Conservation (phyloP, 2,797 vertebrate species). For the Lagothrix lagotricha region DNA sequence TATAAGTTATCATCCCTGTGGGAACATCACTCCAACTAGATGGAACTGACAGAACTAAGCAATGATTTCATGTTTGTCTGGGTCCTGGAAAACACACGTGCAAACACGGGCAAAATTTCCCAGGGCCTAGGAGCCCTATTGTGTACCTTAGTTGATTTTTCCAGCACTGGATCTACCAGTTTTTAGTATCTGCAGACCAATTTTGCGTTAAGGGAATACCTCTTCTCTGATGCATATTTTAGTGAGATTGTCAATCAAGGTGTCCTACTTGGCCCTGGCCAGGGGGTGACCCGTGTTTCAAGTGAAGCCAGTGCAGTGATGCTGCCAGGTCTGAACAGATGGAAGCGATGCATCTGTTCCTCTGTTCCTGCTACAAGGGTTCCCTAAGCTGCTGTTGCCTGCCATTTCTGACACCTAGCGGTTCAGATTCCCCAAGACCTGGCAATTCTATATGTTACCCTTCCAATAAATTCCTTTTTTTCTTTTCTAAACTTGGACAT, state of each 20-base stretch:
- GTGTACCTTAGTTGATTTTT: background rate
- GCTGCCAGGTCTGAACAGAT: background rate
- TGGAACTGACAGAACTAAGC: background rate
- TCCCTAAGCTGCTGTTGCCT: background rate
- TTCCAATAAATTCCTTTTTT: background rate
- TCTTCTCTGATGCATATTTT: background rate
- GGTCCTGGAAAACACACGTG: background rate
- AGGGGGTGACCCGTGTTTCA: background rate
- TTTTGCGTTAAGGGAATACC: background rate
- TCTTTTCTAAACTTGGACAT: background rate
- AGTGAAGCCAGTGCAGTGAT: background rate
- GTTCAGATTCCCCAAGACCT: background rate
- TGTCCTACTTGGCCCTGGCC: background rate
- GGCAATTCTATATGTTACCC: background rate
- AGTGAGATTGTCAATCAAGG: background rate
- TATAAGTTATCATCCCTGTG: background rate
- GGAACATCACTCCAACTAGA: background rate
- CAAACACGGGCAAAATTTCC: background rate
- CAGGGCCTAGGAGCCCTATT: background rate
- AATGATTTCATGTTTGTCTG: background rate
- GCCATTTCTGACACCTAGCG: background rate
- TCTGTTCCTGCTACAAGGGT: background rate
- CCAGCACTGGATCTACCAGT: background rate
- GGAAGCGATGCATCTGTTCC: background rate
- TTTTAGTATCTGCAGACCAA: background rate